Evolutionary conservation across 2,797 vertebrate genomes (phyloP), one percentile per base, ranked within the genome.

Genomic region (Kryptopterus vitreolus): DNA sequence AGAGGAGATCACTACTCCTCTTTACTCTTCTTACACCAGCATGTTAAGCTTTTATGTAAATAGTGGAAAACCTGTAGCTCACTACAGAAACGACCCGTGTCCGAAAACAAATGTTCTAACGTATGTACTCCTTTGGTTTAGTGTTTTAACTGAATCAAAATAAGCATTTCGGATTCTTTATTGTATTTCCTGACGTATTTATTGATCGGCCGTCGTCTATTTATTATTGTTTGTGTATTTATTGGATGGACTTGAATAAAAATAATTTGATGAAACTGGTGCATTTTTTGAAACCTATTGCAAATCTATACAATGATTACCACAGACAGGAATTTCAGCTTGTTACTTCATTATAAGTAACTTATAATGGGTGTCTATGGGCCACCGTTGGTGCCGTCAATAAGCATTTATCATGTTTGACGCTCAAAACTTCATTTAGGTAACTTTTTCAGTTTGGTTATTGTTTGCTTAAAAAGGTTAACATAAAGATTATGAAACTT

Each of bases 161-260:
- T 33, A 63, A 26, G 46, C 57, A 53, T 55, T 33, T 22, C 6
- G 46, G 31, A 78, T 78, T 78, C 69, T 58, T 43, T 69, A 26
- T 43, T 38, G 13, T 35, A 13, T 57, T 24, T 77, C 31, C 5
- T 38, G 7, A 26, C 62, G 66, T 70, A 53, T 52, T 5, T 62
- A n/a, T 55, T 73, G 18, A 65, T 77, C 57, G 1, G 20, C 2
- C n/a, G 1, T 13, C 46, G 48, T 12, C 50, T 69, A 78, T 78
- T 78, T 78, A 78, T 74, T 81, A 70, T 62, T 76, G 3, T 50
- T 63, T 46, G 43, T 81, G 16, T 78, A 73, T 82, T 82, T 82
- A 82, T 82, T 78, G 18, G 76, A 38, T 29, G n/a, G 4, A 33
- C 26, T 13, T 69, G 31, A 73, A 72, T 57, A 57, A 76, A 76